Conservation (phyloP, 1,140 invertebrate genomes). For the Protaetia brevitarsis region DNA sequence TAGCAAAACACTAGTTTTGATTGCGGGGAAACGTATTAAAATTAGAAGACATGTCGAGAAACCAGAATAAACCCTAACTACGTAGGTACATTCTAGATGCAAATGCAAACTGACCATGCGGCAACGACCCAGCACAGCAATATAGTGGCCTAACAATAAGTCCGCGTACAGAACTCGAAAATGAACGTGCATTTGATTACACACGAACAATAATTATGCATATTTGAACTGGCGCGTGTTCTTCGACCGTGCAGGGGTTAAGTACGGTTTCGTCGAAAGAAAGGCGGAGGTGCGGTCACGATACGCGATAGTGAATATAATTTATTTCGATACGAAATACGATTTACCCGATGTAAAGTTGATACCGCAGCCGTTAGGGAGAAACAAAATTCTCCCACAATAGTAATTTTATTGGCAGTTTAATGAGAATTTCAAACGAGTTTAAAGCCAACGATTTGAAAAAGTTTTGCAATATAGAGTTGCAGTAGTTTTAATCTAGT, state of each 20-base stretch:
- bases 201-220: conserved; percentile 11
- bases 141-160: no score
- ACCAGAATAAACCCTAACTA: background rate
- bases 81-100: background rate
- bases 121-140: no score
- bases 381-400: background rate
- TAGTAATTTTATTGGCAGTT: conserved; percentile 1
- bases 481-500: no score
- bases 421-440: conserved; percentile 9
- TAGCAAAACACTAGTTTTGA: background rate
- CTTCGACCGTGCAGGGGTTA: background rate
- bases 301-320: background rate
- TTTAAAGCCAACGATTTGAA: background rate
- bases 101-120: background rate
- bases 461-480: no score
- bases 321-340: conserved; percentile 3
- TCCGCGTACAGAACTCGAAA: background rate
- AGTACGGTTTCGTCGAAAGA: background rate
- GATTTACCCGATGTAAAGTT: conserved; percentile 11
- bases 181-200: conserved; percentile 8
- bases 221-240: background rate
- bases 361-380: background rate
- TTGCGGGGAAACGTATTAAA: background rate
- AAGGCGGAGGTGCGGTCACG: background rate
- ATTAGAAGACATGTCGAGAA: background rate